Evolutionary conservation across 2,888 invertebrate species (phyloP).

Genomic region (Pheosia gnoma): DNA sequence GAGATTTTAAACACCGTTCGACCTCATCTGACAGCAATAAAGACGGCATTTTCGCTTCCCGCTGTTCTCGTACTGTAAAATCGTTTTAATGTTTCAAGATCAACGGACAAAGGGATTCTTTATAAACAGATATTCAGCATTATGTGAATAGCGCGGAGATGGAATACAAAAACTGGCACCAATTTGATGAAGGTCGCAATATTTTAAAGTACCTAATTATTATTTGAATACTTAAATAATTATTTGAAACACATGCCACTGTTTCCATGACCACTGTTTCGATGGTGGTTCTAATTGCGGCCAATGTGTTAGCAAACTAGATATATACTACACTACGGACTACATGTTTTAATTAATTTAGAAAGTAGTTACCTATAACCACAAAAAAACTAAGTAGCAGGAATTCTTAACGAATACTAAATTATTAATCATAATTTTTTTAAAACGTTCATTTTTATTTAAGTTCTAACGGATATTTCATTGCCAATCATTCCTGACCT

Average conservation of each 20-base stretch:
- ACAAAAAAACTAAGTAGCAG: background rate
- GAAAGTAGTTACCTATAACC: background rate
- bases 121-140: slow-evolving; percentile 6
- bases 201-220: slow-evolving; percentile 1
- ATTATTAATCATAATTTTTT: slow-evolving; percentile 1
- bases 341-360: background rate
- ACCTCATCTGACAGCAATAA: slow-evolving; percentile 21
- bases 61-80: slow-evolving; percentile 9
- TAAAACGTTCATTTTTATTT: slow-evolving; percentile 2
- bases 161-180: slow-evolving; percentile 5
- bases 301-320: background rate
- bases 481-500: slow-evolving; percentile 1
- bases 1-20: slow-evolving; percentile 24
- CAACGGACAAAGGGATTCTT: slow-evolving; percentile 6
- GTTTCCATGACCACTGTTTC: background rate
- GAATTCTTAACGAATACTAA: background rate
- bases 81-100: slow-evolving; percentile 7
- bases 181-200: slow-evolving; percentile 6
- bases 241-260: background rate
- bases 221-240: background rate
- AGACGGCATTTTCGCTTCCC: slow-evolving; percentile 22
- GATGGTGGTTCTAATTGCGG: background rate
- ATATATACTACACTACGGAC: background rate
- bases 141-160: background rate
- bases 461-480: slow-evolving; percentile 6